Conservation (phyloP, 2,797 vertebrate genomes). For the Rhyacichthys aspro region DNA sequence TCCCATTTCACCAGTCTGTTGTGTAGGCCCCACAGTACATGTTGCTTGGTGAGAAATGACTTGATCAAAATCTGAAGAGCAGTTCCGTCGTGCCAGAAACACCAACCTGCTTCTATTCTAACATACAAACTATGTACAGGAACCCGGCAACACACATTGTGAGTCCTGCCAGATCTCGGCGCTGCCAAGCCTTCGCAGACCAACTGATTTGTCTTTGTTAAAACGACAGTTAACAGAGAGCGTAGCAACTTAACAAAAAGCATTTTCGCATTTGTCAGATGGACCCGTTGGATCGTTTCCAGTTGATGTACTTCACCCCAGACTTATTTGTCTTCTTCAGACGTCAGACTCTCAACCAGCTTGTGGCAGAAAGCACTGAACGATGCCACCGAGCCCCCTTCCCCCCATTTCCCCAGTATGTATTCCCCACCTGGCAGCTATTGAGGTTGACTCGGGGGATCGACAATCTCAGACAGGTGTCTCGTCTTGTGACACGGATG, state of each 20-base stretch:
- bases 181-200: conserved; percentile 11
- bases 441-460: conserved; percentile 31
- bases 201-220: conserved; percentile 33
- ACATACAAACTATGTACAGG: conserved; percentile 16
- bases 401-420: conserved; percentile 1
- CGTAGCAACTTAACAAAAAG: conserved; percentile 9
- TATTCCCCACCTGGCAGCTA: conserved; percentile 64
- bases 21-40: conserved; percentile 16
- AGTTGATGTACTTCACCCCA: conserved; percentile 25
- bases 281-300: conserved; percentile 20
- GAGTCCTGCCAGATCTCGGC: neutral
- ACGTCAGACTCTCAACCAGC: conserved; percentile 16
- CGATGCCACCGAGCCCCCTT: conserved; percentile 20
- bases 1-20: neutral
- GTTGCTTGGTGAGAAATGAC: conserved; percentile 13
- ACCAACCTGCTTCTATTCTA: conserved; percentile 15
- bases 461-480: conserved; percentile 69
- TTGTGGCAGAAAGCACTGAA: conserved; percentile 19
- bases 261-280: conserved; percentile 15
- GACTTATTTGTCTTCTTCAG: conserved; percentile 12
- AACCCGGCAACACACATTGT: conserved; percentile 6
- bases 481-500: conserved; percentile 65
- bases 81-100: conserved; percentile 7
- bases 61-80: conserved; percentile 11
- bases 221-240: conserved; percentile 23